A percentile compares a stretch with the other conserved stretches of the same genome.
Evolutionary conservation across 2,113 vertebrate species (phyloP).

Genomic region (Eonycteris spelaea): DNA sequence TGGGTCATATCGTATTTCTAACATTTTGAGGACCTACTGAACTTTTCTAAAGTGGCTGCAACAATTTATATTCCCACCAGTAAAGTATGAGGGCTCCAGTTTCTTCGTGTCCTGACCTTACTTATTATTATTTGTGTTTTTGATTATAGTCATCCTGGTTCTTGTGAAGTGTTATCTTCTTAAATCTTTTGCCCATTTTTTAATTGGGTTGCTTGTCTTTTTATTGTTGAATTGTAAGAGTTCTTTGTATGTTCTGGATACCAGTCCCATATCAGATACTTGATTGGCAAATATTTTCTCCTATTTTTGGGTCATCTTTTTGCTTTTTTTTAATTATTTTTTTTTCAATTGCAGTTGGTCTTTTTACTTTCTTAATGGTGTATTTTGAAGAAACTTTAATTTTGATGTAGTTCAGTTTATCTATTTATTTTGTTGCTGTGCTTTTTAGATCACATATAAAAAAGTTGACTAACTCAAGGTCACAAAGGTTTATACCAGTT

Average conservation of each 20-base stretch:
- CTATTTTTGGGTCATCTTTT: neutral
- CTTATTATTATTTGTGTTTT: neutral
- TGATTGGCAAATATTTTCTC: neutral
- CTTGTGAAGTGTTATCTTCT: neutral
- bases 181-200: neutral
- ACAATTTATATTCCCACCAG: neutral
- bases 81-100: neutral
- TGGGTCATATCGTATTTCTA: neutral
- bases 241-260: neutral
- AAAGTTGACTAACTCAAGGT: neutral
- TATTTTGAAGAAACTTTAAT: neutral
- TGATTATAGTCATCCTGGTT: neutral
- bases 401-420: neutral
- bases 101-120: neutral
- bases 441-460: neutral
- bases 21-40: neutral
- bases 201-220: neutral
- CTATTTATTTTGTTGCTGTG: neutral
- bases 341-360: too few species aligned
- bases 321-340: too few species aligned
- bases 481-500: neutral
- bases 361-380: neutral
- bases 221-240: neutral
- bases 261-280: neutral
- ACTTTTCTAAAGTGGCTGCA: neutral